These are phyloP conservation scores for Parapsyche elsis DNA, from an alignment of 1,140 invertebrate genomes.

Conservation along the genomic window DNA sequence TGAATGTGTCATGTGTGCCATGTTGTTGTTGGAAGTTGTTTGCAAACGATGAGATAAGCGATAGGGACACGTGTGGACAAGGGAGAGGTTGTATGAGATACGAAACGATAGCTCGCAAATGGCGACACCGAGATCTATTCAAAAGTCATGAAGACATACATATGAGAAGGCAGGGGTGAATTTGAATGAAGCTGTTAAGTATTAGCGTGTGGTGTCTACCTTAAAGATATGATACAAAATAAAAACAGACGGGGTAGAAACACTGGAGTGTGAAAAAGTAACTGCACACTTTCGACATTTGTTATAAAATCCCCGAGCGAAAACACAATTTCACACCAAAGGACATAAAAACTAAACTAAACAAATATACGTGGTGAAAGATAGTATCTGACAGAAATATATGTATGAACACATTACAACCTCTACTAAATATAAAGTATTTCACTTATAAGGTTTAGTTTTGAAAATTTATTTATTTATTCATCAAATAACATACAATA, in stretches of 20 bases:
- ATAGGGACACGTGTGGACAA: not conserved
- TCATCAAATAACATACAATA: too few species aligned
- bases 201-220: not conserved
- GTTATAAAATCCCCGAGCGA: too few species aligned
- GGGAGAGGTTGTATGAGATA: constrained; percentile 5
- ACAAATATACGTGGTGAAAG: too few species aligned
- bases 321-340: too few species aligned
- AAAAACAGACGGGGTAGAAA: not conserved
- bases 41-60: constrained; percentile 23
- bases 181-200: constrained; percentile 17
- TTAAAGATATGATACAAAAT: constrained; percentile 23
- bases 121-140: constrained; percentile 11
- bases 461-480: too few species aligned
- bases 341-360: too few species aligned
- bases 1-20: constrained; percentile 8
- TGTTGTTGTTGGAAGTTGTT: not conserved
- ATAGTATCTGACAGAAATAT: too few species aligned
- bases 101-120: constrained; percentile 12
- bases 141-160: constrained; percentile 28
- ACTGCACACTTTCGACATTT: not conserved
- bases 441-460: too few species aligned
- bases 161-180: constrained; percentile 12
- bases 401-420: too few species aligned
- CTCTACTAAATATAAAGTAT: too few species aligned
- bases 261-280: constrained; percentile 4